Evolutionary conservation across 1,140 invertebrate species (phyloP), one percentile per base, ranked within the genome.

Genomic region (Bombus superbus): DNA sequence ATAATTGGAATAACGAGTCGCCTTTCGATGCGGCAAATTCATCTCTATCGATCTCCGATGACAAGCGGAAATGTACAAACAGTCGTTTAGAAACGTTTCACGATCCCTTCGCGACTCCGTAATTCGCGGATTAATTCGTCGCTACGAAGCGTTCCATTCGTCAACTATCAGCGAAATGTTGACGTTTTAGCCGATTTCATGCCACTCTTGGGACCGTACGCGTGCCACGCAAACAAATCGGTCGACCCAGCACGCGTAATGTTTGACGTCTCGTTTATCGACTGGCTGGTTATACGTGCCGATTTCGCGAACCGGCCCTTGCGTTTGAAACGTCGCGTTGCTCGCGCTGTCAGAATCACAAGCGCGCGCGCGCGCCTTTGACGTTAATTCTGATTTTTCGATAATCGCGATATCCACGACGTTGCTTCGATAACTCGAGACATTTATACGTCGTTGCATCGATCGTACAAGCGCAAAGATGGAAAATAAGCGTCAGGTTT

Each of bases 71-170:
- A n/a, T 32, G 62, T 28, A 28, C 78, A 84, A 76, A 87, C 66
- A 66, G 22, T 22, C 47, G 47, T 38, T 38, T 38, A 71, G 38
- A 72, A 72, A 9, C 38, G 40, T 42, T 42, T 42, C 28, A 9
- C 28, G 25, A 53, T 53, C 18, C 47, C 47, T 53, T 22, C 47
- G 47, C 47, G 62, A 38, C 53, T 18, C 18, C 38, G 28, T 68
- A 57, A 85, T 72, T 85, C 25, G 25, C 15, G 15, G 53, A 78
- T 83, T 83, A 81, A 72, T 81, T 72, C 47, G 62, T 22, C 47
- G 47, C 47, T 53, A 53, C 47, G 47, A 53, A 38, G 44, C 13
- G 44, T 57, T 42, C 15, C 32, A n/a, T 81, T 74, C 40, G 38
- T 38, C 77, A 32, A 40, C n/a, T 25, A 68, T 53, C 42, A 57